phyloP scores from a whole-genome alignment of 2,113 vertebrate species.

The Accipiter cooperii region DNA sequence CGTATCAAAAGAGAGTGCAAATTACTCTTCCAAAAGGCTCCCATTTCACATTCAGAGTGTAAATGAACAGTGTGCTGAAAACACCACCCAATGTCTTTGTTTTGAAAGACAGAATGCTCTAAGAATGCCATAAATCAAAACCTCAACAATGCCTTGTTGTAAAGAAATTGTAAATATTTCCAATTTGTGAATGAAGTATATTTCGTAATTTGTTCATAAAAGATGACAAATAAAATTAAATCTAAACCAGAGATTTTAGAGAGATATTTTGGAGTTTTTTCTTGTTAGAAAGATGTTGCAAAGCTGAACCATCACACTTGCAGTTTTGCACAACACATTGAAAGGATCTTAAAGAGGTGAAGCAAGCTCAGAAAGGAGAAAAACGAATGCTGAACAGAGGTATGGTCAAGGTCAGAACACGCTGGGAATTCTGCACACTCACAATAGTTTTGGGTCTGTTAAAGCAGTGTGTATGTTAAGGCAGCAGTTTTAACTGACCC shows the following conservation, averaged over 20 bases:
- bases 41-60: slow-evolving; percentile 45
- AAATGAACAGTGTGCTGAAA: slow-evolving; percentile 55
- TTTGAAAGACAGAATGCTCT: slow-evolving; percentile 72
- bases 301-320: slow-evolving; percentile 24
- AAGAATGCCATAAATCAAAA: slow-evolving; percentile 66
- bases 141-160: slow-evolving; percentile 74
- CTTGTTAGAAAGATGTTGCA: neutral
- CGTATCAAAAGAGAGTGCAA: slow-evolving; percentile 36
- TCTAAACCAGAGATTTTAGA: slow-evolving; percentile 2
- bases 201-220: slow-evolving; percentile 80
- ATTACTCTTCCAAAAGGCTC: slow-evolving; percentile 47
- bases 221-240: slow-evolving; percentile 66
- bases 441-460: neutral
- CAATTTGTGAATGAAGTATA: slow-evolving; percentile 73
- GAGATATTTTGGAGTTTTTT: neutral
- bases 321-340: slow-evolving; percentile 1
- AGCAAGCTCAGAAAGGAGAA: neutral
- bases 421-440: neutral
- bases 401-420: neutral
- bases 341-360: neutral
- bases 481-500: neutral
- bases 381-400: neutral
- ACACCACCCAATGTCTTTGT: slow-evolving; percentile 64
- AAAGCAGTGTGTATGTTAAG: neutral
- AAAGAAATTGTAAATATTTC: slow-evolving; percentile 75